Evolutionary conservation across 2,113 vertebrate species (phyloP), one percentile per base, ranked within the genome.

Genomic region (Neopipo cinnamomea): DNA sequence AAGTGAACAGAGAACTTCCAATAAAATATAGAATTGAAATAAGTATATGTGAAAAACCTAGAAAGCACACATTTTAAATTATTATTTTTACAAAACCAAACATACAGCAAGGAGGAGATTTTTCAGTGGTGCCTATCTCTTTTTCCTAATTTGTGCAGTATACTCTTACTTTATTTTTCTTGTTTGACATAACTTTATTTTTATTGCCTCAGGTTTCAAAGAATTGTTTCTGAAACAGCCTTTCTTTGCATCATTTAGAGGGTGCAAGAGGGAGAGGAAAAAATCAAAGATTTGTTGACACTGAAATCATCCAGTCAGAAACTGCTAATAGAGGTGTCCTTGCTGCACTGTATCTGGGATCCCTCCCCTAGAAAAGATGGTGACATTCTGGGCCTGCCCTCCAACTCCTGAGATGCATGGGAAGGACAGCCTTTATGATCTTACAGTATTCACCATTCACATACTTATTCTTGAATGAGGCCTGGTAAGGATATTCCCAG

Each of bases 331-430:
- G 35, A 11, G 11, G 5, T 31, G 23, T 3, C 2, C 27, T 44
- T 75, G 16, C 19, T 74, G 12, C 24, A 35, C 35, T 5, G 0
- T 14, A 11, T 7, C 35, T 41, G 11, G 4, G 22, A 86, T 25
- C 31, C 6, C 9, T 87, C 24, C 71, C 28, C 21, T 31, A 62
- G n/a, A 88, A 76, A 33, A 14, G 6, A 33, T 37, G 11, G 7
- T 37, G 41, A 95, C 71, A 59, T 68, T 6, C 39, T 53, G 27
- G 31, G 24, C 4, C 13, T 23, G 11, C 18, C 24, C 12, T 70
- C 14, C 39, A 61, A 0, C 6, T 82, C 9, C 41, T 56, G 58
- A 78, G 59, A 61, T 5, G 6, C 0, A 0, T 25, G 28, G 31
- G 14, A 55, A 80, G 12, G 10, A 46, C 11, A 52, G 16, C 7